Evolutionary conservation across 2,797 vertebrate species (phyloP).

Genomic region (Sebastes umbrosus): DNA sequence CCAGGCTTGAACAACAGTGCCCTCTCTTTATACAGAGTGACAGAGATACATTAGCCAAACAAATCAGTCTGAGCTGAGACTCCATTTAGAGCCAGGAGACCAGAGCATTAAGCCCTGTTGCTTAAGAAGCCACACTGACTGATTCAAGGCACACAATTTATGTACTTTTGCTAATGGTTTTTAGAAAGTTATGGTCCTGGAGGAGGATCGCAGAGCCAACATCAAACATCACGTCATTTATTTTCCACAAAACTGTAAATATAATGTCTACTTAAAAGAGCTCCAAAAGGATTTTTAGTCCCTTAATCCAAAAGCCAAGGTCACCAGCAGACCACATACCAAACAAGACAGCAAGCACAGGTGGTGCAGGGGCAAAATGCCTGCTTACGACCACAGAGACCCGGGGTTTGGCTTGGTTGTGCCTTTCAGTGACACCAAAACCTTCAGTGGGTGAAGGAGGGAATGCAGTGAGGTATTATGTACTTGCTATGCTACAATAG

Average conservation of each 20-base stretch:
- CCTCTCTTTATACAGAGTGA: constrained; percentile 65
- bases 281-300: not conserved
- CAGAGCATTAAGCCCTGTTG: constrained; percentile 1
- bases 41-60: constrained; percentile 64
- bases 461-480: not conserved
- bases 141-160: constrained; percentile 1
- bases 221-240: not conserved
- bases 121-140: not conserved
- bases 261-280: not conserved
- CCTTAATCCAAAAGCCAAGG: not conserved
- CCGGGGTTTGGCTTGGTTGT: not conserved
- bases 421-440: not conserved
- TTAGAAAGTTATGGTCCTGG: not conserved
- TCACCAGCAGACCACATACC: not conserved
- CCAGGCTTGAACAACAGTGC: constrained; percentile 66
- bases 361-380: not conserved
- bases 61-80: constrained; percentile 48
- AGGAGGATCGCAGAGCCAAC: not conserved
- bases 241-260: not conserved
- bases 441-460: not conserved
- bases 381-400: not conserved
- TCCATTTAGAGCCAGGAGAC: constrained; percentile 27
- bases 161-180: not conserved
- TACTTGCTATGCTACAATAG: not conserved
- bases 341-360: not conserved